Evolutionary conservation across 2,113 vertebrate genomes (phyloP).

Genomic region (Lathamus discolor): DNA sequence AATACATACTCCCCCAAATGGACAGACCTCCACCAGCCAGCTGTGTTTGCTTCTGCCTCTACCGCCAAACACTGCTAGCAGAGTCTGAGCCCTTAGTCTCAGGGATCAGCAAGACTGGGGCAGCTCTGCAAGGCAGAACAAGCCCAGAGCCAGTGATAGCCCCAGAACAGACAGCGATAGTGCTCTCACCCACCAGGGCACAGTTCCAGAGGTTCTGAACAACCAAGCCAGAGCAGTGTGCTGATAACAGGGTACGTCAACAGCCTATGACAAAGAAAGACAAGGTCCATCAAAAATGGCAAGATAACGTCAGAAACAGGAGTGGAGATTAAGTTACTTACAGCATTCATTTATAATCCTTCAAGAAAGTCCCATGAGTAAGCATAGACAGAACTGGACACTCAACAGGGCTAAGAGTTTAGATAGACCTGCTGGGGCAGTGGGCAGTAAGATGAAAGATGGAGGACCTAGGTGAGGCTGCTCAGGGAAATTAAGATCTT

Average conservation of each 20-base stretch:
- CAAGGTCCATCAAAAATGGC: not conserved
- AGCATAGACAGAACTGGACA: not conserved
- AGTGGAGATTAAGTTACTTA: not conserved
- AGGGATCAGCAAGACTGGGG: not conserved
- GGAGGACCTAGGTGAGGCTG: not conserved
- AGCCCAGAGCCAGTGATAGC: not conserved
- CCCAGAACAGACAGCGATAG: not conserved
- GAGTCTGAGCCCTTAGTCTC: not conserved
- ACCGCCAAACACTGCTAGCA: not conserved
- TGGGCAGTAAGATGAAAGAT: not conserved
- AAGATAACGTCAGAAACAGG: not conserved
- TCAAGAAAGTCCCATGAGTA: not conserved
- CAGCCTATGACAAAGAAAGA: not conserved
- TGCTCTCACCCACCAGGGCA: not conserved
- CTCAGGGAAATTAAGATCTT: not conserved
- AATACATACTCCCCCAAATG: not conserved
- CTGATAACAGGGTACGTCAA: not conserved
- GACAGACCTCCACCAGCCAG: not conserved
- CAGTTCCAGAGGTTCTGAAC: not conserved
- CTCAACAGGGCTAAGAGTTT: rapidly evolving
- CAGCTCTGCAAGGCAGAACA: not conserved
- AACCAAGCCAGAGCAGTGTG: not conserved
- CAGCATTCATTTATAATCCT: not conserved
- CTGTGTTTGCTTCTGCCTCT: not conserved
- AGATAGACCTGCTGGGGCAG: not conserved